phyloP scores from a whole-genome alignment of 2,113 vertebrate genomes.

The Calypte anna region DNA sequence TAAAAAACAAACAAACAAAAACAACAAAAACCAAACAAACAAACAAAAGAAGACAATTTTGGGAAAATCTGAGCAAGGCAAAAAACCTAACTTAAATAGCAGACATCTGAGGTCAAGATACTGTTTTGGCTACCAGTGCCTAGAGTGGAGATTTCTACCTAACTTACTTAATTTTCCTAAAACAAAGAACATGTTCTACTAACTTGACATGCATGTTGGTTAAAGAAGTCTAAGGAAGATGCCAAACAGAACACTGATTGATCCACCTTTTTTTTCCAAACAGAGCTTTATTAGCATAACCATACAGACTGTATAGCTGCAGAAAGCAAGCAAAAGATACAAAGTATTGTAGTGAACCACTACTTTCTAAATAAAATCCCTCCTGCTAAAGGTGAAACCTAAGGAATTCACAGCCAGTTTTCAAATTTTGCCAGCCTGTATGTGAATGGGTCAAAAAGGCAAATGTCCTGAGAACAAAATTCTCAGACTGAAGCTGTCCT shows the following conservation, averaged over 20 bases:
- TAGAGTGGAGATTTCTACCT: neutral
- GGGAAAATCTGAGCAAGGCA: neutral
- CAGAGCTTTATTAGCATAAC: neutral
- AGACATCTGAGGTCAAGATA: neutral
- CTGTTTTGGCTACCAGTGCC: neutral
- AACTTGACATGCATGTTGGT: neutral
- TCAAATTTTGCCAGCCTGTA: neutral
- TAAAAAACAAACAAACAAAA: accelerated
- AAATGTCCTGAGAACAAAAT: neutral
- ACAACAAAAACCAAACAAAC: no score
- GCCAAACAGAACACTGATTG: neutral
- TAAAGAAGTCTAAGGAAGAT: neutral
- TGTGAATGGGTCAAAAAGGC: neutral
- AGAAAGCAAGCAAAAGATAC: neutral
- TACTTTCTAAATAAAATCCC: neutral
- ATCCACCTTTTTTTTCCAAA: neutral
- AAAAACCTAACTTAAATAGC: neutral
- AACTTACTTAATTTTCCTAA: neutral
- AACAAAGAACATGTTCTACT: neutral
- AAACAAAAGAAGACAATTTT: neutral
- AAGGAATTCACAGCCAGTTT: neutral
- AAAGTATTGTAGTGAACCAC: neutral
- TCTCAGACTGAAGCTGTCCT: neutral
- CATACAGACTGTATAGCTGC: neutral
- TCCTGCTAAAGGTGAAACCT: neutral